Conservation (phyloP, 2,888 invertebrate species). For the Cerceris ruficornis region DNA sequence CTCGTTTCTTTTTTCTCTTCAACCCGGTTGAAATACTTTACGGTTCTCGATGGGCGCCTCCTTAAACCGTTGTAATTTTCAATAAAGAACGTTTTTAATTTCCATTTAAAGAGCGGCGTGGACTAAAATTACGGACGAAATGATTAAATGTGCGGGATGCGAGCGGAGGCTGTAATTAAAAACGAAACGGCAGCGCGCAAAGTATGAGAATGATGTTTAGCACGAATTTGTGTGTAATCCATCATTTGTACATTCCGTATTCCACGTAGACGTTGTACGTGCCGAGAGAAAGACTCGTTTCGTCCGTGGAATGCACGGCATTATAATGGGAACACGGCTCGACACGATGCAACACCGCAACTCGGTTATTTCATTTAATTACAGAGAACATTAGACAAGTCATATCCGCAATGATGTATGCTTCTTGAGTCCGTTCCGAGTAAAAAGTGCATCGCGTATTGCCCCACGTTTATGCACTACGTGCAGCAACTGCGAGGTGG, state of each 20-base stretch:
- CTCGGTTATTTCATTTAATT: slow-evolving; percentile 66
- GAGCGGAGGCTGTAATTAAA: slow-evolving; percentile 14
- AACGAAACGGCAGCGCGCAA: slow-evolving; percentile 29
- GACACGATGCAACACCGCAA: slow-evolving; percentile 47
- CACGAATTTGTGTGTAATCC: slow-evolving; percentile 32
- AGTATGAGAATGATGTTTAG: slow-evolving; percentile 10
- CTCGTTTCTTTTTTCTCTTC: no score
- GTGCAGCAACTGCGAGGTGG: neutral
- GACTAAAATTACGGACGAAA: slow-evolving; percentile 4
- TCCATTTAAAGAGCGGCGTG: neutral
- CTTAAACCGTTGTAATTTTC: neutral
- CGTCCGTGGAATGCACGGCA: slow-evolving; percentile 61
- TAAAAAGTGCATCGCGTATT: slow-evolving; percentile 27
- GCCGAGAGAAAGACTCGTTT: slow-evolving; percentile 61
- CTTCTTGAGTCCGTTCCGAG: neutral
- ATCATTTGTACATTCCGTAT: slow-evolving; percentile 43
- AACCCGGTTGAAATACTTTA: neutral
- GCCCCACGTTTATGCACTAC: slow-evolving; percentile 4
- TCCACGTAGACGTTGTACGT: slow-evolving; percentile 34
- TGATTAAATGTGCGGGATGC: slow-evolving; percentile 11
- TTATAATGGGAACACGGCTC: slow-evolving; percentile 65
- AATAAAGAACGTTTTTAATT: slow-evolving; percentile 9
- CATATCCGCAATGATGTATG: slow-evolving; percentile 40
- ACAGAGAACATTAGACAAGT: slow-evolving; percentile 52
- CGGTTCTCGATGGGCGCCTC: neutral